A percentile compares a stretch with the other conserved stretches of the same genome.
phyloP scores from a whole-genome alignment of 2,888 invertebrate species.

The Onthophagus sagittarius region DNA sequence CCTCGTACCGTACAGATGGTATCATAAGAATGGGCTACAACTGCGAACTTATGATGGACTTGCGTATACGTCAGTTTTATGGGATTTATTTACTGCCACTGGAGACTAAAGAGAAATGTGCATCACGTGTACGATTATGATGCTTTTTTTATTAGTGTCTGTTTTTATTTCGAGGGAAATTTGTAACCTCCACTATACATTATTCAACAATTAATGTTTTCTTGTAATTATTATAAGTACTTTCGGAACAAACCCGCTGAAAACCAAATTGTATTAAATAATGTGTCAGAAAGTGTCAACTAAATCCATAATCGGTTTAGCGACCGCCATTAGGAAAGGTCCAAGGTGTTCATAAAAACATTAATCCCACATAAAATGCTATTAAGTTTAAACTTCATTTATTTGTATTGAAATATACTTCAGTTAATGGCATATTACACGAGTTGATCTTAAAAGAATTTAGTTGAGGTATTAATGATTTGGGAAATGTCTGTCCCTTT shows the following conservation, averaged over 20 bases:
- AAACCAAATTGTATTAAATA: constrained; percentile 26
- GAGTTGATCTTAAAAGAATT: too few species aligned
- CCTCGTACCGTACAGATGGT: constrained; percentile 11
- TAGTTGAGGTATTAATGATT: too few species aligned
- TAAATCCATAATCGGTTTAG: constrained; percentile 34
- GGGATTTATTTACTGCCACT: constrained; percentile 6
- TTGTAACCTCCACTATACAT: too few species aligned
- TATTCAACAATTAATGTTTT: too few species aligned
- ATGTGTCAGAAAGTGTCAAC: constrained; percentile 29
- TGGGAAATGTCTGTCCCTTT: neutral
- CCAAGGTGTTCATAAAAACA: constrained; percentile 33
- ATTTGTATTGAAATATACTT: too few species aligned
- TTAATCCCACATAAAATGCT: constrained; percentile 33
- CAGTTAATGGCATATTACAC: too few species aligned
- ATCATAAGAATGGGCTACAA: constrained; percentile 2
- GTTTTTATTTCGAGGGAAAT: neutral
- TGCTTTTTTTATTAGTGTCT: neutral
- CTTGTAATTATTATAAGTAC: neutral
- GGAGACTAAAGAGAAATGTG: neutral
- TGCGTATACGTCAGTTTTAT: constrained; percentile 16
- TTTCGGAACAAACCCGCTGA: neutral
- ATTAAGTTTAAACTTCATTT: constrained; percentile 15
- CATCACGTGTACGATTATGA: neutral
- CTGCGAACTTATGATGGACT: constrained; percentile 5
- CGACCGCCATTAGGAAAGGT: constrained; percentile 33